Evolutionary conservation across 2,113 vertebrate genomes (phyloP).

Genomic region (Chloroceryle aenea): DNA sequence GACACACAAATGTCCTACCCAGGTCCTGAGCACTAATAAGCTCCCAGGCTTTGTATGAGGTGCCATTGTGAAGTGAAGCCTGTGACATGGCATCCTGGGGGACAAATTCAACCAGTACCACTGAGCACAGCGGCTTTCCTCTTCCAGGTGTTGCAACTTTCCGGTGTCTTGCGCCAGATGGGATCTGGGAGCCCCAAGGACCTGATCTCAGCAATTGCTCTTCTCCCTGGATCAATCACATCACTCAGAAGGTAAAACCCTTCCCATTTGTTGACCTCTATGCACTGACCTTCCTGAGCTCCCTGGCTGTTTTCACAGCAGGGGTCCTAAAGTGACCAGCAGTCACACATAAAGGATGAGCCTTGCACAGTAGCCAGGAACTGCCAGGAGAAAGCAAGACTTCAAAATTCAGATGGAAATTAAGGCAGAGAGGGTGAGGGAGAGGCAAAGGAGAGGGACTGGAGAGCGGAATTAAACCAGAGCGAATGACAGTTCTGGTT

Average conservation of each 20-base stretch:
- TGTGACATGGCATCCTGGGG: background rate
- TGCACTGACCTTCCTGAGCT: background rate
- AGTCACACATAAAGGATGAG: background rate
- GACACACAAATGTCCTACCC: background rate
- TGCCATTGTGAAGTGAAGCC: background rate
- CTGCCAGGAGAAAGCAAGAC: background rate
- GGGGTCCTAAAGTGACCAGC: background rate
- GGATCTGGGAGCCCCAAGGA: conserved; percentile 92
- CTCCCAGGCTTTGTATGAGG: background rate
- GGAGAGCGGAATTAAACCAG: background rate
- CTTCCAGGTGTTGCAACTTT: conserved; percentile 89
- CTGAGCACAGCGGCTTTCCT: background rate
- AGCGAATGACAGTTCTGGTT: background rate
- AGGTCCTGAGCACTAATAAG: background rate
- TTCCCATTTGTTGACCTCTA: background rate
- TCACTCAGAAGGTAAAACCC: conserved; percentile 93
- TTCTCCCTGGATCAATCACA: conserved; percentile 94
- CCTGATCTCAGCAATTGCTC: conserved; percentile 98
- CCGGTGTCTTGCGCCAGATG: conserved; percentile 86
- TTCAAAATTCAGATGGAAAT: background rate
- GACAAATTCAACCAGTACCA: background rate
- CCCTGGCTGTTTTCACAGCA: background rate
- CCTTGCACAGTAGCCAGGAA: background rate
- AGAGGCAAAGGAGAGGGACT: background rate
- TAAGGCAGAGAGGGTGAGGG: background rate